Base-by-base conservation (phyloP, 1,140 invertebrate species). In the Drosophila guanche region DNA sequence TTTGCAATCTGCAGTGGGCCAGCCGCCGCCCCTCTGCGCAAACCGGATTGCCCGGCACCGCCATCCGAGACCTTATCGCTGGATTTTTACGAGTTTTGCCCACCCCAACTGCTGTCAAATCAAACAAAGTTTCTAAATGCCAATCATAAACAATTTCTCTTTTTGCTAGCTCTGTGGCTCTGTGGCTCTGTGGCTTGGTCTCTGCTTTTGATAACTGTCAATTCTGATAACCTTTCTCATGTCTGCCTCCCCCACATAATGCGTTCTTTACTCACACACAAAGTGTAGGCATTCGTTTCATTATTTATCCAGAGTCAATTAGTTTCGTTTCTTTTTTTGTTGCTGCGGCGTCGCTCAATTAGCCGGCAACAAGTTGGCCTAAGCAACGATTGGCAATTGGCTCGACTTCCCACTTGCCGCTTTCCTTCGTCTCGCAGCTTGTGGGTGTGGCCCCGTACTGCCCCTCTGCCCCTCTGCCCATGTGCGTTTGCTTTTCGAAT, bases 131-230 rank as follows among this genome's bases (percentile, higher is more conserved):
- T 86, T 86, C 83, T 86, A 88, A 83, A 83, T 79, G 83, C 78
- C 83, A 88, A 86, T 86, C 83, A 86, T 76, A 74, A 80, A 79
- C 68, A 84, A 79, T 88, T 86, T 86, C 83, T 88, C 78, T 83
- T 86, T 83, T 86, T 84, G 75, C 45, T 63, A 37, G 10, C 33
- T 8, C 3, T 67, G 41, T 51, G 56, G 68, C 54, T 72, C n/a
- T n/a, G n/a, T n/a, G n/a, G n/a, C n/a, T 40, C 40, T 62, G 50
- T 51, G 56, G 68, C 54, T 72, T 72, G 42, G 50, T 56, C 41
- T 68, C 63, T 20, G 62, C 25, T 48, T 37, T 7, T 41, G 8
- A 72, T 58, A 73, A 76, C 70, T 58, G 71, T 74, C 70, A 74
- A 52, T n/a, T 52, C 46, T 2, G 43, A 20, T 53, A 71, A 60